Evolutionary conservation across 2,113 vertebrate genomes (phyloP), one percentile per base, ranked within the genome.

Genomic region (Dascyllus trimaculatus): DNA sequence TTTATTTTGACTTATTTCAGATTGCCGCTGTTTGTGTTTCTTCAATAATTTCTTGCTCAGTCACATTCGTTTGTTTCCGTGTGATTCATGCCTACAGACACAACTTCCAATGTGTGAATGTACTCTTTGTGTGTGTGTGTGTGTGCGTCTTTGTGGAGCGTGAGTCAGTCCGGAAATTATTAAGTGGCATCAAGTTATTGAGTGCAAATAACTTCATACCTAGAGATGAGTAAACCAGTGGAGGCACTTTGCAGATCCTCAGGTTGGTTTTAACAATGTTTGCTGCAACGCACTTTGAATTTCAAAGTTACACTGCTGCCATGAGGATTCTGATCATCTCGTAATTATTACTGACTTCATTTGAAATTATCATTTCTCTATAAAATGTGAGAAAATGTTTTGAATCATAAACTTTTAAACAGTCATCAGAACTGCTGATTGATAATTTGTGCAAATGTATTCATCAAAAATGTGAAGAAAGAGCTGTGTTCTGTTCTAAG

Each of bases 181-280:
- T 14, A 64, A 78, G 62, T 40, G 65, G 21, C 17, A 65, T 73
- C 1, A 43, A 71, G 19, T 14, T 38, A 64, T 4, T 22, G 32
- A 54, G 63, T 61, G 51, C 45, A 78, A 70, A 78, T 59, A 38
- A 57, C 21, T 67, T 2, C 8, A 22, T 38, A 21, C 49, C 14
- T 4, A 21, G 2, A 65, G 29, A 22, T 18, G 43, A 15, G 52
- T 40, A 46, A 56, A 49, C 29, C 62, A 56, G 5, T 43, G n/a
- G 25, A 56, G 49, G 1, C 49, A 56, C 35, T 53, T 54, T 48
- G 40, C 11, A 38, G 60, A 29, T 8, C 25, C 26, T 60, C 13
- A 38, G 14, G 56, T 59, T 25, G 65, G 18, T 26, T 19, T 21
- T 15, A n/a, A 24, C 21, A 49, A 14, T 45, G 15, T n/a, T 5